Conservation (phyloP, 2,797 vertebrate species). For the Poecilia velifera region DNA sequence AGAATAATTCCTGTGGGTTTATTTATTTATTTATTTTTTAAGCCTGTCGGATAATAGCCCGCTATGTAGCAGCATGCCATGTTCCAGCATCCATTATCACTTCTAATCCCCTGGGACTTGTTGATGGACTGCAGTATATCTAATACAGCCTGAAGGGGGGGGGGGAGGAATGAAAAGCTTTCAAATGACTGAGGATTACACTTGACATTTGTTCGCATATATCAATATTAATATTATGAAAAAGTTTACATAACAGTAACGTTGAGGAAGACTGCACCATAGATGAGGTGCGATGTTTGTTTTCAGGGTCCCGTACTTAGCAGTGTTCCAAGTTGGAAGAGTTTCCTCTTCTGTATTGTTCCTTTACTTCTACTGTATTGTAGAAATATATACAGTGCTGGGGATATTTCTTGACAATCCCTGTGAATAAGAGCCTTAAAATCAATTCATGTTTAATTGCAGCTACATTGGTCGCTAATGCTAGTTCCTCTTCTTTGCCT, state of each 20-base stretch:
- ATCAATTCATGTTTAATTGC: background rate
- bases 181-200: constrained; percentile 7
- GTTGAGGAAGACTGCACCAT: background rate
- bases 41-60: background rate
- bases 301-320: background rate
- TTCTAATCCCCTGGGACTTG: constrained; percentile 9
- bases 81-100: constrained; percentile 8
- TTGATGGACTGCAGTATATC: background rate
- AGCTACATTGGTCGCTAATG: background rate
- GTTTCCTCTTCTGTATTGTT: background rate
- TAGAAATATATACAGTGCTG: background rate
- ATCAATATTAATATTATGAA: constrained; percentile 6
- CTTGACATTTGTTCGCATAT: constrained; percentile 1
- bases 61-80: background rate
- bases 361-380: background rate
- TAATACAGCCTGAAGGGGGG: background rate
- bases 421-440: background rate
- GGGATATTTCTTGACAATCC: background rate
- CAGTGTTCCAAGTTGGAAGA: background rate
- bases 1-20: background rate
- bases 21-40: background rate
- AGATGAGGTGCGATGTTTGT: background rate
- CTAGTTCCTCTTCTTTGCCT: background rate
- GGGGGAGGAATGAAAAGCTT: constrained; percentile 1
- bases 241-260: background rate